Conservation (phyloP, 2,888 invertebrate genomes). For the Lithophane leautieri region DNA sequence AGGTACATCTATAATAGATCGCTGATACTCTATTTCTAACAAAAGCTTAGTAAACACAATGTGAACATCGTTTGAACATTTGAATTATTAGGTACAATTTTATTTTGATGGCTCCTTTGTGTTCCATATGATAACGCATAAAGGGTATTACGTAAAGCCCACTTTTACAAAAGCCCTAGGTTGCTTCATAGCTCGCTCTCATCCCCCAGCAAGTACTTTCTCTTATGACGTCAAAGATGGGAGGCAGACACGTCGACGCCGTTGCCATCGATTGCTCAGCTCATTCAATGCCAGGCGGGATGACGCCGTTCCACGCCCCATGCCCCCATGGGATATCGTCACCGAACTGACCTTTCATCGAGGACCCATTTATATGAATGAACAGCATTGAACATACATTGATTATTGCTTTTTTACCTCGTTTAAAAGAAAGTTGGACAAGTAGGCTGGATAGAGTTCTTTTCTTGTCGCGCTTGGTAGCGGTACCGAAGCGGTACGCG, state of each 20-base stretch:
- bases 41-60: no score
- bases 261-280: constrained; percentile 72
- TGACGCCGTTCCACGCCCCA: constrained; percentile 49
- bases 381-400: no score
- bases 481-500: no score
- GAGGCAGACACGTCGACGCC: constrained; percentile 76
- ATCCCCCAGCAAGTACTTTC: constrained; percentile 65
- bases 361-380: constrained; percentile 17
- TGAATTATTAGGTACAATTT: not conserved
- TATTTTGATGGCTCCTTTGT: not conserved
- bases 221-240: constrained; percentile 74
- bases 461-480: no score
- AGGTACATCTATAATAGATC: not conserved
- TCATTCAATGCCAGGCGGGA: constrained; percentile 71
- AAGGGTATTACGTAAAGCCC: constrained; percentile 32
- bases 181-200: constrained; percentile 45
- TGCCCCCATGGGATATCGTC: constrained; percentile 19
- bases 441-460: no score
- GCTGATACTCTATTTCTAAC: not conserved
- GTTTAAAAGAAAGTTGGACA: not conserved
- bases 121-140: not conserved
- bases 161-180: constrained; percentile 11
- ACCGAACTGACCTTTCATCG: constrained; percentile 52
- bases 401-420: not conserved
- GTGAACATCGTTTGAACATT: not conserved